Percentiles rank a stretch among this genome's conserved stretches.
Conservation (phyloP, 1,140 invertebrate species). For the Helicoverpa armigera region DNA sequence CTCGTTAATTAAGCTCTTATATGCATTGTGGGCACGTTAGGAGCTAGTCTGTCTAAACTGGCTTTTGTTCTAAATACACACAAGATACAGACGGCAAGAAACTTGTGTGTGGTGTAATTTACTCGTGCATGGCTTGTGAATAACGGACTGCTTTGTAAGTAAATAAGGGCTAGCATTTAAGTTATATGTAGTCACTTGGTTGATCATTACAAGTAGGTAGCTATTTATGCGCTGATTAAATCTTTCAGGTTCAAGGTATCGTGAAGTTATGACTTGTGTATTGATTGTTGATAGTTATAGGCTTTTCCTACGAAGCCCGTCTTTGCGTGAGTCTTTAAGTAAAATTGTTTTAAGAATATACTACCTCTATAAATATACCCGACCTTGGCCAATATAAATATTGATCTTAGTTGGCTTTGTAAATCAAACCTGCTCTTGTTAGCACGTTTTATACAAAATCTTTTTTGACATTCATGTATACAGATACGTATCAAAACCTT, state of each 20-base stretch:
- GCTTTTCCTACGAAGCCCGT: too few species aligned
- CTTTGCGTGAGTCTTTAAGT: too few species aligned
- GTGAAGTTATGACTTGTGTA: too few species aligned
- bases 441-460: not conserved
- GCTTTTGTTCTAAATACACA: slow-evolving; percentile 31
- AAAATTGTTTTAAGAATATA: too few species aligned
- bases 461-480: not conserved
- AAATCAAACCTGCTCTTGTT: too few species aligned
- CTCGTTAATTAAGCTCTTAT: slow-evolving; percentile 23
- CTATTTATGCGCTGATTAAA: too few species aligned
- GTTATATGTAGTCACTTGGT: not conserved
- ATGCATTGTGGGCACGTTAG: slow-evolving; percentile 6
- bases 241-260: too few species aligned
- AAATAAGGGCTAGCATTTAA: not conserved
- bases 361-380: too few species aligned
- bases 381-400: too few species aligned
- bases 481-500: not conserved
- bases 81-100: slow-evolving; percentile 5
- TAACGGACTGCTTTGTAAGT: not conserved
- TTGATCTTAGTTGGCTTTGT: too few species aligned
- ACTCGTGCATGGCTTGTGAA: not conserved
- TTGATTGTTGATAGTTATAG: too few species aligned
- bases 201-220: too few species aligned
- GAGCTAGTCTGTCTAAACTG: not conserved
- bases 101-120: not conserved